Conservation (phyloP, 2,888 invertebrate species). For the Abrostola tripartita region DNA sequence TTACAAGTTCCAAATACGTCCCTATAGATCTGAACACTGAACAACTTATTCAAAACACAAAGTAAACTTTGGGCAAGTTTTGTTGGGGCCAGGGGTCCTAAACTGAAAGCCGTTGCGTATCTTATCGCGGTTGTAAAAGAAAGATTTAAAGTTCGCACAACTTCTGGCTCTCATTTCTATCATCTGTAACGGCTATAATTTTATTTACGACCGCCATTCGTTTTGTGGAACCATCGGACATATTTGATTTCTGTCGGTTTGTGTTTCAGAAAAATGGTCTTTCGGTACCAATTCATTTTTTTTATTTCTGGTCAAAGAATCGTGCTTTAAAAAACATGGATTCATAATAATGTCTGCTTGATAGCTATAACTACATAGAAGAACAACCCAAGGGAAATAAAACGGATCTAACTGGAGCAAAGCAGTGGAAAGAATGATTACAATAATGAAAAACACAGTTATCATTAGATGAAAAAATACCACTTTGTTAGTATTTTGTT, state of each 20-base stretch:
- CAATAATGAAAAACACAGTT: not conserved
- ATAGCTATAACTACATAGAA: not conserved
- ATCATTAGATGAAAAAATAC: not conserved
- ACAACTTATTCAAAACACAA: conserved; percentile 54
- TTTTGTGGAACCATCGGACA: conserved; percentile 29
- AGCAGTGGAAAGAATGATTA: conserved; percentile 11
- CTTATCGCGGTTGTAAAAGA: conserved; percentile 56
- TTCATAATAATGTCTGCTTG: no score
- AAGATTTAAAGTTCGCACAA: conserved; percentile 55
- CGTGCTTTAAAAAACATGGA: no score
- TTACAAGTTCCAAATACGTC: conserved; percentile 27
- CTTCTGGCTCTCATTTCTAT: conserved; percentile 45
- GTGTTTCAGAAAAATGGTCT: conserved; percentile 10
- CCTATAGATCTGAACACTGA: conserved; percentile 20
- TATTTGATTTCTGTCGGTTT: conserved; percentile 41
- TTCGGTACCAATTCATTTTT: not conserved
- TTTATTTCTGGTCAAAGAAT: not conserved
- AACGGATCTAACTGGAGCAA: conserved; percentile 4
- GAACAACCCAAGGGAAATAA: conserved; percentile 8
- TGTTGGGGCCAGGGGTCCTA: conserved; percentile 28
- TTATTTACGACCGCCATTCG: conserved; percentile 50
- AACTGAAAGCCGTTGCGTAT: conserved; percentile 48
- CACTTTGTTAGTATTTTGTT: not conserved
- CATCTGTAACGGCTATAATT: conserved; percentile 51
- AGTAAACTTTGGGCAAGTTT: conserved; percentile 47